Base-by-base conservation (phyloP, 2,113 vertebrate species). In the Aix galericulata region DNA sequence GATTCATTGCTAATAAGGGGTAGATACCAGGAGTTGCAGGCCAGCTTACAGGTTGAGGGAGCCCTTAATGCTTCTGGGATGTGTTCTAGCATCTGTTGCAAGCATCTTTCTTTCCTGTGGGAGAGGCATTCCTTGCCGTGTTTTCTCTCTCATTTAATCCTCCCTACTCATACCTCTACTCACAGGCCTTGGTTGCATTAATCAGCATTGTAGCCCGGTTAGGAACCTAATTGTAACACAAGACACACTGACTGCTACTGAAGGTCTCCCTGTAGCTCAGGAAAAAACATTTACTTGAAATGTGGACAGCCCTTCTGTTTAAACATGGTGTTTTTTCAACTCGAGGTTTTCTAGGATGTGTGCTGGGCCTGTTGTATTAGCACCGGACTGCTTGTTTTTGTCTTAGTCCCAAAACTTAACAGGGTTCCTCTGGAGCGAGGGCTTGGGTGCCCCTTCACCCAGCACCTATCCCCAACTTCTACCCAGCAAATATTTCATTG, bases 1-100 rank as follows among this genome's bases (percentile, higher is more conserved):
- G 88, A 93, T 91, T 96, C 82, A 84, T n/a, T 82, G 75, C 80
- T 89, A 63, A 86, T 91, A 91, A 92, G 56, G 81, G 36, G 12
- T 69, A 92, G 67, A 93, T 83, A 78, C 64, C 36, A 48, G 77
- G 40, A 89, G 62, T 18, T 80, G 42, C 31, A 82, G 84, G 52
- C 59, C 32, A 13, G 56, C 75, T 62, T 52, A 76, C 71, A 31
- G 2, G 8, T 11, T 5, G 3, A 78, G 88, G 83, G 75, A 74
- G 88, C 95, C 85, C 67, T 62, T 74, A 76, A 76, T 53, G 56
- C 68, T 50, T 69, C 26, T 89, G 90, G 90, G 94, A 96, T 22
- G 27, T 34, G 34, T 29, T 21, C 32, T 14, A 36, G 50, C 12
- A 7, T 53, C 79, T 53, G 17, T 22, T 2, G 1, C 32, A 52